These are phyloP conservation scores for Protaetia brevitarsis DNA, from an alignment of 1,140 invertebrate species.

Conservation along the genomic window DNA sequence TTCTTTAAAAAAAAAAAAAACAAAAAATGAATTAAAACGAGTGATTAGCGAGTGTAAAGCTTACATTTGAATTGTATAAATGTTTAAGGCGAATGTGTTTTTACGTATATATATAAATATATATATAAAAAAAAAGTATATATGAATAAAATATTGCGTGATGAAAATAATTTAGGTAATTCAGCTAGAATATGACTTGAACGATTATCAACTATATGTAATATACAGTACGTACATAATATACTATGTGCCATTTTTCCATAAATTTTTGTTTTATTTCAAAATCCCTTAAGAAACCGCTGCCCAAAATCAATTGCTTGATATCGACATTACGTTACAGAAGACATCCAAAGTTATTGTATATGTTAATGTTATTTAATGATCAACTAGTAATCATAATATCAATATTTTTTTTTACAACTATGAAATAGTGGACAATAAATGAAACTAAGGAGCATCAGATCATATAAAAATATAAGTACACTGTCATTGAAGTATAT, in stretches of 20 bases:
- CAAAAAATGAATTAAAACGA: too few relatives aligned
- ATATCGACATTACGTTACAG: too few relatives aligned
- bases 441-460: too few relatives aligned
- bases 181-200: slow-evolving; percentile 47
- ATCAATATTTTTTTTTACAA: too few relatives aligned
- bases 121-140: slow-evolving; percentile 40
- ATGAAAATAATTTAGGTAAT: slow-evolving; percentile 49
- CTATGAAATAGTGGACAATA: too few relatives aligned
- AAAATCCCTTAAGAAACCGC: background rate
- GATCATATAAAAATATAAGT: too few relatives aligned
- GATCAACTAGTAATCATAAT: too few relatives aligned
- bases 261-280: slow-evolving; percentile 34
- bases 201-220: slow-evolving; percentile 51
- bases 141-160: slow-evolving; percentile 48
- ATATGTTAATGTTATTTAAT: too few relatives aligned
- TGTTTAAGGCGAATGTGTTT: slow-evolving; percentile 49
- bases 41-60: slow-evolving; percentile 39
- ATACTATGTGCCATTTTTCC: slow-evolving; percentile 52
- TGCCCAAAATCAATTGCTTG: background rate
- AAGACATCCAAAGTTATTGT: too few relatives aligned
- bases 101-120: slow-evolving; percentile 40
- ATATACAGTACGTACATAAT: slow-evolving; percentile 52
- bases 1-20: slow-evolving; percentile 5
- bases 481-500: too few relatives aligned
- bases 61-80: slow-evolving; percentile 46